Evolutionary conservation across 2,888 invertebrate genomes (phyloP).

Genomic region (Catocala sponsa): DNA sequence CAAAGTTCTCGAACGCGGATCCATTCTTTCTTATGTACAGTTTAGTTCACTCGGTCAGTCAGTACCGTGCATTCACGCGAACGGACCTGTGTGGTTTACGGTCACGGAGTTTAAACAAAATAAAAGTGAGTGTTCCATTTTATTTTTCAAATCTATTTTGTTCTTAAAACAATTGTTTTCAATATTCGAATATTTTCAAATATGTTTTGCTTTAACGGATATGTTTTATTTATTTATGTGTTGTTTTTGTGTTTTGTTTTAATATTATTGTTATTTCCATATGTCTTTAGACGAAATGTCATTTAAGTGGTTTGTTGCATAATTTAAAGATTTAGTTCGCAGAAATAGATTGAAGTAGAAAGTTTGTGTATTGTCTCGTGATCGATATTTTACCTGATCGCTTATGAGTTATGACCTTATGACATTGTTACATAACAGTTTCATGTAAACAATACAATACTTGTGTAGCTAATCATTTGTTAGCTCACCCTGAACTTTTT

Average conservation of each 20-base stretch:
- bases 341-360: constrained; percentile 17
- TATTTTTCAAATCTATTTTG: constrained; percentile 17
- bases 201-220: neutral
- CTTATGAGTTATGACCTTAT: no score
- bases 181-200: neutral
- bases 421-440: neutral
- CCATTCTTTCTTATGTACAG: constrained; percentile 41
- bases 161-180: constrained; percentile 7
- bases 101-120: constrained; percentile 50
- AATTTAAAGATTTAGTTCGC: constrained; percentile 9
- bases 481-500: no score
- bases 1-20: constrained; percentile 33
- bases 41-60: constrained; percentile 38
- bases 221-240: constrained; percentile 1
- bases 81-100: constrained; percentile 45
- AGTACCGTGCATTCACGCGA: constrained; percentile 47
- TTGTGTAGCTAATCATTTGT: neutral
- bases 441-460: neutral
- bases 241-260: constrained; percentile 10
- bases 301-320: constrained; percentile 9
- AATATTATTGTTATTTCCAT: neutral
- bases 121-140: constrained; percentile 50
- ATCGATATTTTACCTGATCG: neutral
- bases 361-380: constrained; percentile 5
- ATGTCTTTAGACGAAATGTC: constrained; percentile 9